phyloP scores from a whole-genome alignment of 2,113 vertebrate genomes.

The Noturus placidus region DNA sequence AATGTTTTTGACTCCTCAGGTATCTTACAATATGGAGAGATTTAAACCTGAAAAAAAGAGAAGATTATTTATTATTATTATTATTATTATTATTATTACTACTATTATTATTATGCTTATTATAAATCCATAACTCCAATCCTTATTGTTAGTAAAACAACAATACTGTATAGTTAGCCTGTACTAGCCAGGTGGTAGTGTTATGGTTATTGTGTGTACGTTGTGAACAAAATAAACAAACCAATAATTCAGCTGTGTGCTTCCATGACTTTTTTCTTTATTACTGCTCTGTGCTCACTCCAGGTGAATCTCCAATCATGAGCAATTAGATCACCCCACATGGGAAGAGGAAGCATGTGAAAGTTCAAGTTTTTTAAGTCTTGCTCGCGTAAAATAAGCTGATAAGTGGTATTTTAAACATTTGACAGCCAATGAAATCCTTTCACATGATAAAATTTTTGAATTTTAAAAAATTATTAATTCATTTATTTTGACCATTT shows the following conservation, averaged over 20 bases:
- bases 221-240: neutral
- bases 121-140: no score
- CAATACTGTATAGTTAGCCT: neutral
- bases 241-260: neutral
- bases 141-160: neutral
- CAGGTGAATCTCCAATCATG: neutral
- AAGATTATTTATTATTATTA: no score
- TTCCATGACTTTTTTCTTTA: neutral
- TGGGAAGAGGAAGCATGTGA: neutral
- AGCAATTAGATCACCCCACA: neutral
- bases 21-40: no score
- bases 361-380: neutral
- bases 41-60: no score
- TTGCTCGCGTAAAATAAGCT: neutral
- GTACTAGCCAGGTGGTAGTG: neutral
- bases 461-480: no score
- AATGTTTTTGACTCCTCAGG: neutral
- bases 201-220: neutral
- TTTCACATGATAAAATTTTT: neutral
- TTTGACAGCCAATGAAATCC: neutral
- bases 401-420: neutral
- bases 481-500: no score
- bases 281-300: neutral
- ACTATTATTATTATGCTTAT: no score
- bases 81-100: no score